phyloP scores from a whole-genome alignment of 2,113 vertebrate genomes.

The Silurus asotus region DNA sequence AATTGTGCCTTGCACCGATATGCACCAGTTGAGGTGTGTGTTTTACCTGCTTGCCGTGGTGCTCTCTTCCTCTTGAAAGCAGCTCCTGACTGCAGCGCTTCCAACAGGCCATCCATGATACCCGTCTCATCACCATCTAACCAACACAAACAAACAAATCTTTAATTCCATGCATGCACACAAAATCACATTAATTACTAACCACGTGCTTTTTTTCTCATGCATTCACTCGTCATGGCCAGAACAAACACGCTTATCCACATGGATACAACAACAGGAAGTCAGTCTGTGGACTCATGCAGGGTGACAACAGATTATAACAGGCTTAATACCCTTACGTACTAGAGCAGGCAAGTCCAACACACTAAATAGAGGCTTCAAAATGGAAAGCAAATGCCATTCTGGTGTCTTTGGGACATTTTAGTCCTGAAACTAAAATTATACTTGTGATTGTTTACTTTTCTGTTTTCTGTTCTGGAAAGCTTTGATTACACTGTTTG shows the following conservation, averaged over 20 bases:
- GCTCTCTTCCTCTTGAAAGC: constrained; percentile 80
- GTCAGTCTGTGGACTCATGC: neutral
- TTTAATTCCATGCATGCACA: constrained; percentile 17
- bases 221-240: neutral
- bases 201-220: neutral
- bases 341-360: neutral
- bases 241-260: too few relatives aligned
- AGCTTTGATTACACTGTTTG: neutral
- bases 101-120: constrained; percentile 80
- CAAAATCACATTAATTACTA: constrained; percentile 5
- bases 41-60: constrained; percentile 75
- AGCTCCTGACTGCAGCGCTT: constrained; percentile 77
- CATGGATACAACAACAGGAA: neutral
- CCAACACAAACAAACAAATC: constrained; percentile 40
- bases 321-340: neutral
- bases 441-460: too few relatives aligned
- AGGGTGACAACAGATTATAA: neutral
- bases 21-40: neutral
- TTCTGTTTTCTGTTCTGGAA: neutral
- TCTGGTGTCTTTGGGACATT: neutral
- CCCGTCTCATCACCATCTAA: constrained; percentile 78
- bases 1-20: neutral
- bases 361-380: too few relatives aligned
- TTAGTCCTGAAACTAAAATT: neutral
- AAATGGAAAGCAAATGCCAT: constrained; percentile 1